Base-by-base conservation (phyloP, 2,797 vertebrate genomes). In the Lepilemur ruficaudatus region DNA sequence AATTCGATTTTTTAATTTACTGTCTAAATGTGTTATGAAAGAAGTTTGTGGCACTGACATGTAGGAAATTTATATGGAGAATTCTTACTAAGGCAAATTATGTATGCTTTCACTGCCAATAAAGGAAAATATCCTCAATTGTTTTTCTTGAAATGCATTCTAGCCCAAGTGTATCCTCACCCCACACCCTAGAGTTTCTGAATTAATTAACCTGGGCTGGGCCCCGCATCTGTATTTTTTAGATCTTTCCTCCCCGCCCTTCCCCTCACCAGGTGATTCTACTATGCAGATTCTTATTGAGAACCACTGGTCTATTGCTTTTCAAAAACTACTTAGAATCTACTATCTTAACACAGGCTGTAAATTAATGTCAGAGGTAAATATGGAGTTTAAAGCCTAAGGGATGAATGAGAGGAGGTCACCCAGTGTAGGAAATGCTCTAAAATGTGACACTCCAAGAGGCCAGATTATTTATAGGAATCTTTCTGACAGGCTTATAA, bases 71-170 rank as follows among this genome's bases (percentile, higher is more conserved):
- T 96, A 67, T n/a, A 32, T 82, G 12, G 89, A 55, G 14, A 41
- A 43, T 94, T 97, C 96, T 80, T 82, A 20, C 89, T 97, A 52
- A 89, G 88, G 91, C 93, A 61, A 23, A 85, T 96, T 41, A 81
- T 96, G 63, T 95, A 93, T 70, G 13, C 15, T 59, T 15, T 63
- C 85, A 23, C 30, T 73, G 63, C 73, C 48, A 93, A 10, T 52
- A 46, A 76, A 70, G 85, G 59, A 96, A 83, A 91, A 94, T 7
- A 63, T 63, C 65, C 92, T 82, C 76, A 81, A 17, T 94, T 94
- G 18, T 91, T 92, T 91, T 95, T 97, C 91, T 97, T 96, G 88
- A 20, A 67, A 9, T 86, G 15, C 32, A 8, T 63, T 67, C n/a
- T 89, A 95, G 41, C 38, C 32, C 67, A 48, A 10, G 23, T 52